phyloP scores from a whole-genome alignment of 2,797 vertebrate species.

The Ciconia nigra region DNA sequence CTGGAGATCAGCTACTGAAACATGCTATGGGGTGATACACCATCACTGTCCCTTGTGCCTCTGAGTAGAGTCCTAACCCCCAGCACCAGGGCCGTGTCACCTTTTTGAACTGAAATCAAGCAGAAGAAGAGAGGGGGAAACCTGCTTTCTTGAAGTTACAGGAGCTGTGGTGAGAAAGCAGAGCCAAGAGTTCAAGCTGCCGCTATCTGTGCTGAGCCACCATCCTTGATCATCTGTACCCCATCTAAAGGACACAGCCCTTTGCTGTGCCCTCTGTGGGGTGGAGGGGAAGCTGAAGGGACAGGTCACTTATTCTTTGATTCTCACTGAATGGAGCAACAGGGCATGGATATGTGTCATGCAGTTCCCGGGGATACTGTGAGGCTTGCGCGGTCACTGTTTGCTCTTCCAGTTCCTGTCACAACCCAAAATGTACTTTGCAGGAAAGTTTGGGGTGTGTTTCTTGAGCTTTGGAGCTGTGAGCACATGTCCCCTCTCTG shows the following conservation, averaged over 20 bases:
- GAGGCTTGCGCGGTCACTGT: not conserved
- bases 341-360: not conserved
- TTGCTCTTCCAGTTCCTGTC: not conserved
- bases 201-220: not conserved
- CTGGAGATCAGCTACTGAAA: not conserved
- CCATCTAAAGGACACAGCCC: not conserved
- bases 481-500: not conserved
- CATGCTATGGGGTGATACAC: not conserved
- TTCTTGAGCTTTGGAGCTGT: not conserved
- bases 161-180: not conserved
- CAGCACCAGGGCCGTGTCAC: not conserved
- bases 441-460: not conserved
- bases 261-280: not conserved
- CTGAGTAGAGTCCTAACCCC: not conserved
- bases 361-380: not conserved
- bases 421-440: not conserved
- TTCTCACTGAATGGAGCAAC: not conserved
- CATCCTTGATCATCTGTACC: not conserved
- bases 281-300: not conserved
- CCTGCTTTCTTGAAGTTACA: not conserved
- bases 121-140: not conserved
- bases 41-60: not conserved
- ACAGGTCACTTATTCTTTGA: not conserved
- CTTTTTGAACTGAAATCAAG: not conserved
- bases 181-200: not conserved